Evolutionary conservation across 2,797 vertebrate genomes (phyloP).

Genomic region (Xiphophorus birchmanni): DNA sequence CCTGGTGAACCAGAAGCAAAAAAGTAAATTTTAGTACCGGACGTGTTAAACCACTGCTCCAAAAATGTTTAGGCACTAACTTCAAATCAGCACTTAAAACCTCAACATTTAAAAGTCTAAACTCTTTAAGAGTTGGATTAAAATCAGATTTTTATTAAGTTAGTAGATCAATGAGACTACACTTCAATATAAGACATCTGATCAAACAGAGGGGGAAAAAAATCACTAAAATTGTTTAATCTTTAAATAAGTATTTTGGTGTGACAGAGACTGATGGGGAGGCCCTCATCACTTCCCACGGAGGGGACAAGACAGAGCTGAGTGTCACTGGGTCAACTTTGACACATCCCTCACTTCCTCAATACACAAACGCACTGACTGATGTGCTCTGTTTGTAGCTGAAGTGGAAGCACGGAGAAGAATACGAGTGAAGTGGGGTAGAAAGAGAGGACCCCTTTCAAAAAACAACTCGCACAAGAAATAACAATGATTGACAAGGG

Average conservation of each 20-base stretch:
- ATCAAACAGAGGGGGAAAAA: not conserved
- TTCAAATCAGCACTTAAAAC: not conserved
- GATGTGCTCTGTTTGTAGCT: conserved; percentile 23
- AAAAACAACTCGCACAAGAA: conserved; percentile 47
- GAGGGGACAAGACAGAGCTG: conserved; percentile 58
- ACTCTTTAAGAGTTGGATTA: not conserved
- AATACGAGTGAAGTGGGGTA: conserved; percentile 48
- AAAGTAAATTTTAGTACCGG: not conserved
- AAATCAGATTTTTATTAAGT: not conserved
- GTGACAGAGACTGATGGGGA: conserved; percentile 38
- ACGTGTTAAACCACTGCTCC: not conserved
- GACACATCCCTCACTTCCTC: conserved; percentile 74
- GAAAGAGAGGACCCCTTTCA: conserved; percentile 41
- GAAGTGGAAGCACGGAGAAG: conserved; percentile 33
- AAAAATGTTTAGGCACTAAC: not conserved
- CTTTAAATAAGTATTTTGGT: conserved; percentile 10
- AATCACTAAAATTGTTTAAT: not conserved
- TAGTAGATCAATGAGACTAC: not conserved
- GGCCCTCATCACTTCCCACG: conserved; percentile 64
- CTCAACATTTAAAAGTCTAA: not conserved
- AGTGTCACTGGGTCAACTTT: conserved; percentile 72
- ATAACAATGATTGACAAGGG: conserved; percentile 48
- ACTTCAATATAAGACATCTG: not conserved
- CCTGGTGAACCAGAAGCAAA: not conserved
- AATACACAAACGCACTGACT: conserved; percentile 31